A percentile compares a stretch with the other conserved stretches of the same genome.
These are phyloP conservation scores for Sphenopsis melanotis DNA, from an alignment of 2,797 vertebrate species.

Conservation along the genomic window DNA sequence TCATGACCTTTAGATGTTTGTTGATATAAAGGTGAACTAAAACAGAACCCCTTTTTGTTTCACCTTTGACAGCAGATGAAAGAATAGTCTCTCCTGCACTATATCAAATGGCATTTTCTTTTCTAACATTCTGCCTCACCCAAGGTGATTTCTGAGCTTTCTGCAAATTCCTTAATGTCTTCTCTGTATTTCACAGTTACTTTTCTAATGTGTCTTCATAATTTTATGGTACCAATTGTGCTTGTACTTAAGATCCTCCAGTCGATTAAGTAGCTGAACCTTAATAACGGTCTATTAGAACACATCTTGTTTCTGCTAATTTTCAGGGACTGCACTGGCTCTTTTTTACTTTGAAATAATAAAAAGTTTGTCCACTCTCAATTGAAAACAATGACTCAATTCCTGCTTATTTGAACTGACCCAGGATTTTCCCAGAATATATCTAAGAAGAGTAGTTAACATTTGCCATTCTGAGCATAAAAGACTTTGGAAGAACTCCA, in stretches of 20 bases:
- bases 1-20: not conserved
- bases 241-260: not conserved
- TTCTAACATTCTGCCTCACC: not conserved
- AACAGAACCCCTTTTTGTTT: accelerated
- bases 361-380: not conserved
- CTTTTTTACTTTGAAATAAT: not conserved
- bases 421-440: not conserved
- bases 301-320: not conserved
- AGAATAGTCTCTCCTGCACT: not conserved
- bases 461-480: not conserved
- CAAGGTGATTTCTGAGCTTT: not conserved
- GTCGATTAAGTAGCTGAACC: not conserved
- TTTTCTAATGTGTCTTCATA: not conserved
- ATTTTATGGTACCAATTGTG: not conserved
- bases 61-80: not conserved
- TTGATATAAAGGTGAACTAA: not conserved
- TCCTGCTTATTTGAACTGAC: not conserved
- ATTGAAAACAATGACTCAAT: not conserved
- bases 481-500: not conserved
- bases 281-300: not conserved
- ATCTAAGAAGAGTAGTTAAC: not conserved
- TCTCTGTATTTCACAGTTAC: not conserved
- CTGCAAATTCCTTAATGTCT: not conserved
- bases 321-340: not conserved
- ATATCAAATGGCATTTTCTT: not conserved